Base-by-base conservation (phyloP, 2,797 vertebrate species). In the Chelmon rostratus region DNA sequence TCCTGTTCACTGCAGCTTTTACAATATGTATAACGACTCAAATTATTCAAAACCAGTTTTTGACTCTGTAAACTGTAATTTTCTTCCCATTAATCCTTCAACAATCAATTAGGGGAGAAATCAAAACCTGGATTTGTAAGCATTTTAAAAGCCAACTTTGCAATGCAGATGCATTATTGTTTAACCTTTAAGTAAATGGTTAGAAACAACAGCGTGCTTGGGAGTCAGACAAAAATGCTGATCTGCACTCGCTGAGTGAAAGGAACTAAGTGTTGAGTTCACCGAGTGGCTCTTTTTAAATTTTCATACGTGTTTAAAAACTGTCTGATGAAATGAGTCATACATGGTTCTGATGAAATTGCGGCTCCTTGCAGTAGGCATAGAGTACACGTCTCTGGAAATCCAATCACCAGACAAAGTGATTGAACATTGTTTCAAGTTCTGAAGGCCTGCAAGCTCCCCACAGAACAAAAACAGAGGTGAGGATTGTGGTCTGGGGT, bases 361-460 rank as follows among this genome's bases (percentile, higher is more conserved):
- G 25, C n/a, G 4, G 47, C 65, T 69, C 18, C 40, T 35, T 73
- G 78, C 57, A 23, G 44, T 12, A 38, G 7, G 37, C 37, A 38
- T 1, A 10, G 18, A 53, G 35, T 47, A 7, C 11, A 73, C 67
- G 44, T 67, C 65, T 66, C 11, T 28, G 40, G 46, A 69, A 75
- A 75, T 69, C 19, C 35, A 67, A 66, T 77, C 46, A 68, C 25
- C 31, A 57, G 10, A 72, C 35, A 66, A 42, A 62, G 40, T 57
- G 33, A 81, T 75, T 68, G 28, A 81, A 38, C 21, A 44, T 21
- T 37, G 37, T 72, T 65, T 25, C 1, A 63, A 70, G 63, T 65
- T 56, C 19, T 68, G 21, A 66, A 6, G 47, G 67, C 23, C 57
- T 21, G 50, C 21, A 28, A 35, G 13, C 19, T 58, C 0, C 28